phyloP scores from a whole-genome alignment of 2,888 invertebrate genomes.

The Aleiodes alternator region DNA sequence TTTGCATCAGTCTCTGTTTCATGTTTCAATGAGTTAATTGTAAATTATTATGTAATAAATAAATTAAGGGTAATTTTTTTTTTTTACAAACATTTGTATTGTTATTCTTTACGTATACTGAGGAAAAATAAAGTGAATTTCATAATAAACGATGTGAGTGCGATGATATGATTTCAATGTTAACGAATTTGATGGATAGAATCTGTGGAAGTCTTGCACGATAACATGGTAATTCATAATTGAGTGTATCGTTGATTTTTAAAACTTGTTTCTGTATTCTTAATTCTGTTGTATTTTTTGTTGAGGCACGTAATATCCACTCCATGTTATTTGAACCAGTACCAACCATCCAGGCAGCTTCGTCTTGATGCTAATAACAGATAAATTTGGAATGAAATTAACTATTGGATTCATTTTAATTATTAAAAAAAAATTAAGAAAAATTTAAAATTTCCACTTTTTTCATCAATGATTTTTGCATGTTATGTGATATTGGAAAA shows the following conservation, averaged over 20 bases:
- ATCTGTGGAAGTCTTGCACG: slow-evolving; percentile 62
- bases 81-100: no score
- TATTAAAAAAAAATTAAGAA: neutral
- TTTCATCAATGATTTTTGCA: no score
- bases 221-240: slow-evolving; percentile 55
- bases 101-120: no score
- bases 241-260: slow-evolving; percentile 60
- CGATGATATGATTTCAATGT: slow-evolving; percentile 54
- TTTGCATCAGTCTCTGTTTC: no score
- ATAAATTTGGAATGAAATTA: slow-evolving; percentile 37
- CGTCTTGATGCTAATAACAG: slow-evolving; percentile 59
- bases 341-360: slow-evolving; percentile 61
- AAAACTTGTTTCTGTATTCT: slow-evolving; percentile 62
- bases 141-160: neutral
- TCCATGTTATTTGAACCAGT: slow-evolving; percentile 59
- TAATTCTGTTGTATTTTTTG: slow-evolving; percentile 60
- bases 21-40: no score
- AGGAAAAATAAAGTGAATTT: neutral
- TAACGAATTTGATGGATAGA: slow-evolving; percentile 56
- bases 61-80: no score
- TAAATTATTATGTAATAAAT: no score
- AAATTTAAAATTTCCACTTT: no score
- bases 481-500: no score
- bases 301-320: slow-evolving; percentile 65
- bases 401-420: neutral